These are phyloP conservation scores for Uria lomvia DNA, from an alignment of 2,113 vertebrate species.

Conservation along the genomic window DNA sequence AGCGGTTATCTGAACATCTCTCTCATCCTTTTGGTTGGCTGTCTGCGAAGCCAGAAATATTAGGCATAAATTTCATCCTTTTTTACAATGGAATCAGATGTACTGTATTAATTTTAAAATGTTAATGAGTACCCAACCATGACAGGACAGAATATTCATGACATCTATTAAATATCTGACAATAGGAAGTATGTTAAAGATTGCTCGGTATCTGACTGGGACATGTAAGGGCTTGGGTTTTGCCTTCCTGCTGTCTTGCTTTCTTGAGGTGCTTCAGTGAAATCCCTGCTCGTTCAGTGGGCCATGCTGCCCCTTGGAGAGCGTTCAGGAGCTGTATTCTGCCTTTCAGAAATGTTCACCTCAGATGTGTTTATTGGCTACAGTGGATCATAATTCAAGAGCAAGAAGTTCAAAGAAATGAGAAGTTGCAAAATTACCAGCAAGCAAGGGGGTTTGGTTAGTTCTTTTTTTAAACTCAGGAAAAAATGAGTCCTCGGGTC, in stretches of 20 bases:
- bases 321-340: not conserved
- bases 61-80: slow-evolving; percentile 1
- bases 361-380: not conserved
- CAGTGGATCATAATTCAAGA: not conserved
- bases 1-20: slow-evolving; percentile 5
- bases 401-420: not conserved
- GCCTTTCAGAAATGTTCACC: not conserved
- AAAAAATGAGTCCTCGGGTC: not conserved
- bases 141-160: not conserved
- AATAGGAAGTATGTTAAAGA: not conserved
- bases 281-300: not conserved
- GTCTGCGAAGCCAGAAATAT: not conserved
- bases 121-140: slow-evolving; percentile 5
- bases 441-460: not conserved
- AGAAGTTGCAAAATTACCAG: not conserved
- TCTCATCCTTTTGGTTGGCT: not conserved
- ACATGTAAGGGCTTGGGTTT: not conserved
- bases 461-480: not conserved
- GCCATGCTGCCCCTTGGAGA: not conserved
- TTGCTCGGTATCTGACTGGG: not conserved
- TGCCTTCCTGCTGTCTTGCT: not conserved
- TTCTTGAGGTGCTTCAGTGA: not conserved
- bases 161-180: slow-evolving; percentile 6
- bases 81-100: not conserved
- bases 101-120: slow-evolving; percentile 14